phyloP scores from a whole-genome alignment of 2,888 invertebrate genomes.

The Ligdia adustata region DNA sequence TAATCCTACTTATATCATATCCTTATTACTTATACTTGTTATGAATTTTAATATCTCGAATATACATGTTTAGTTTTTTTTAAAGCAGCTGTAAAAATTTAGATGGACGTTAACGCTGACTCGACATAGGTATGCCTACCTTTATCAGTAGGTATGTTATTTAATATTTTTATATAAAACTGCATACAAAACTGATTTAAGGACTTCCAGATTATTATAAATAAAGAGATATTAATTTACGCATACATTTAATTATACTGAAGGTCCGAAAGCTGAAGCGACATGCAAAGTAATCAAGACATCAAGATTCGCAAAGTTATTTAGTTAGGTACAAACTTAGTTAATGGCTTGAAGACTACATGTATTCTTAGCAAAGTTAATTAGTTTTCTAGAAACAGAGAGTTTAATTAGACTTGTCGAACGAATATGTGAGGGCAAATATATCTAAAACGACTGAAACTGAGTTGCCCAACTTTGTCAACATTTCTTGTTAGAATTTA shows the following conservation, averaged over 20 bases:
- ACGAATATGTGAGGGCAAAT: constrained; percentile 6
- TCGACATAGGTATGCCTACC: too few species aligned
- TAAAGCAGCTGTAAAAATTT: too few species aligned
- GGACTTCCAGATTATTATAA: too few species aligned
- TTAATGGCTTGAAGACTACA: constrained; percentile 21
- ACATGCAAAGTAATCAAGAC: constrained; percentile 13
- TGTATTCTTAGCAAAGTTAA: constrained; percentile 21
- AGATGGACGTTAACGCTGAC: too few species aligned
- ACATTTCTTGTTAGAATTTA: constrained; percentile 1
- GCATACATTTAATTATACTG: background rate
- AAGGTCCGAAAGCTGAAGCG: constrained; percentile 22
- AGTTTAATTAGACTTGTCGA: constrained; percentile 16
- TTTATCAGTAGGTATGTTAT: too few species aligned
- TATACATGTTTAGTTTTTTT: too few species aligned
- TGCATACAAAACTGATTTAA: too few species aligned
- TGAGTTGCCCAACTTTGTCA: background rate
- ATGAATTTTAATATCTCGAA: too few species aligned
- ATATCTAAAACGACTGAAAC: background rate
- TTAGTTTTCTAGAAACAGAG: constrained; percentile 10
- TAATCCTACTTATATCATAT: too few species aligned
- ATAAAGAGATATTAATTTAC: too few species aligned
- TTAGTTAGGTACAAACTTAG: constrained; percentile 22
- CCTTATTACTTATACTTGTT: too few species aligned
- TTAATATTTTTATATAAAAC: too few species aligned
- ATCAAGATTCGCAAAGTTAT: constrained; percentile 10